A percentile compares a stretch with the other conserved stretches of the same genome.
Evolutionary conservation across 2,888 invertebrate species (phyloP).

Genomic region (Bedellia somnulentella): DNA sequence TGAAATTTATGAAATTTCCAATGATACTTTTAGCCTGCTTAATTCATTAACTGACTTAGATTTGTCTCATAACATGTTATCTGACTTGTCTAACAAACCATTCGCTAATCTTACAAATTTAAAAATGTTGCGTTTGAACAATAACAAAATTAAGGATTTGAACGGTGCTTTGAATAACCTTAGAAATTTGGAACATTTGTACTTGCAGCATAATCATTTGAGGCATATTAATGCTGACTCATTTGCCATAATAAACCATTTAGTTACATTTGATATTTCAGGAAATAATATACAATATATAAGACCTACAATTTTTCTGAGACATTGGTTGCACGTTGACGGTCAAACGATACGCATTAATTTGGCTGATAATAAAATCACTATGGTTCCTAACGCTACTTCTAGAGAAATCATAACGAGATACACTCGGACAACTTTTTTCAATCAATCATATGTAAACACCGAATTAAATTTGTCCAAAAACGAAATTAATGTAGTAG

Average conservation of each 20-base stretch:
- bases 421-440: conserved; percentile 14
- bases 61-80: conserved; percentile 29
- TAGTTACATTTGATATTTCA: conserved; percentile 42
- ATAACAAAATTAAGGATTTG: conserved; percentile 33
- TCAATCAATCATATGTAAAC: conserved; percentile 14
- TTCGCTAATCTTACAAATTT: conserved; percentile 32
- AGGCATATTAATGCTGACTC: conserved; percentile 28
- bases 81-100: conserved; percentile 28
- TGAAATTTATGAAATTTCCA: conserved; percentile 20
- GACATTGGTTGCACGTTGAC: conserved; percentile 37
- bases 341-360: conserved; percentile 15
- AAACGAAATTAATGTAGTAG: conserved; percentile 29
- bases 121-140: conserved; percentile 24
- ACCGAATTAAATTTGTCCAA: conserved; percentile 38
- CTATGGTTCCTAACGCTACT: conserved; percentile 26
- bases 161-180: conserved; percentile 41
- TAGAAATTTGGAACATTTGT: conserved; percentile 29
- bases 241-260: conserved; percentile 30
- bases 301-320: conserved; percentile 26
- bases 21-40: conserved; percentile 25
- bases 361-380: conserved; percentile 31
- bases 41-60: conserved; percentile 29
- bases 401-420: conserved; percentile 17
- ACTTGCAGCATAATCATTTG: conserved; percentile 29
- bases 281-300: conserved; percentile 27